Percentiles rank a stretch among this genome's conserved stretches.
Evolutionary conservation across 2,888 invertebrate genomes (phyloP).

Genomic region (Drosophila aldrichi): DNA sequence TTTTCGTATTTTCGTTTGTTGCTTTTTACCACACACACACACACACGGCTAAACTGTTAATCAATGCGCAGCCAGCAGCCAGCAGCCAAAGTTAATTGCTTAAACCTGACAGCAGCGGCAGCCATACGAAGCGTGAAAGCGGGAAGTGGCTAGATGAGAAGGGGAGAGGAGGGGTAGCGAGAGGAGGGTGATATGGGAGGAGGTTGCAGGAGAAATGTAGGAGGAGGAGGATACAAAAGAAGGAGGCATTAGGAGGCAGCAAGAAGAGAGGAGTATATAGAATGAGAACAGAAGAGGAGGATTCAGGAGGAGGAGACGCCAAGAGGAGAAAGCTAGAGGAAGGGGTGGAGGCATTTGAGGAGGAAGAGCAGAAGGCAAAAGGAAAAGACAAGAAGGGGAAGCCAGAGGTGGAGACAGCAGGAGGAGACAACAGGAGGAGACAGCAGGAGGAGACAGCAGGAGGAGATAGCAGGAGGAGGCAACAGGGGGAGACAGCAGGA

Average conservation of each 20-base stretch:
- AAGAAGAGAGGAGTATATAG: not conserved
- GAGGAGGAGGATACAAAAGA: not conserved
- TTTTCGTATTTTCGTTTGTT: not conserved
- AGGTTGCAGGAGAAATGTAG: not conserved
- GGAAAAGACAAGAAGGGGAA: not conserved
- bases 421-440: not conserved
- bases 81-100: constrained; percentile 64
- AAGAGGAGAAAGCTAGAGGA: not conserved
- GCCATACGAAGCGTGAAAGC: constrained; percentile 60
- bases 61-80: constrained; percentile 43
- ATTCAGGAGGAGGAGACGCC: too few species aligned
- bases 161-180: not conserved
- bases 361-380: not conserved
- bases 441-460: not conserved
- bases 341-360: not conserved
- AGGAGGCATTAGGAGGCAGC: too few species aligned
- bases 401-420: not conserved
- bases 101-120: constrained; percentile 46
- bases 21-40: constrained; percentile 5
- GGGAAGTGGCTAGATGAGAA: constrained; percentile 11
- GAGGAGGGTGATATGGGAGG: not conserved
- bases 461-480: not conserved
- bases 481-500: not conserved
- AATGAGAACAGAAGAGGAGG: not conserved
- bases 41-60: constrained; percentile 46